A percentile compares a stretch with the other conserved stretches of the same genome.
Evolutionary conservation across 2,888 invertebrate species (phyloP).

Genomic region (Synanthedon formicaeformis): DNA sequence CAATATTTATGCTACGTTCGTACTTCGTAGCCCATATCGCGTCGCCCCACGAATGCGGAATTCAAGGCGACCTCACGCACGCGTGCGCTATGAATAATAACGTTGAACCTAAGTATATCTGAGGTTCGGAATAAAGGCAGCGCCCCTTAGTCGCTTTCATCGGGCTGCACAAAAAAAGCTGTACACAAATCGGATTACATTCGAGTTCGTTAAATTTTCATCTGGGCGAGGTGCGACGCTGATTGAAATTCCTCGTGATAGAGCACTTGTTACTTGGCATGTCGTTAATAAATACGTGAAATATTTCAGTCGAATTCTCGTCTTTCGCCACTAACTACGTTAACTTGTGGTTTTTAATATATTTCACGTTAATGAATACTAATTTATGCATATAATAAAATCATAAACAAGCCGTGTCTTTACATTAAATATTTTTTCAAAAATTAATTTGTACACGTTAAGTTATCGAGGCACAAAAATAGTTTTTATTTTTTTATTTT

Average conservation of each 20-base stretch:
- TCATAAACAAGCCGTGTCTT: too few species aligned
- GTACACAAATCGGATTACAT: slow-evolving; percentile 42
- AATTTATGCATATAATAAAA: too few species aligned
- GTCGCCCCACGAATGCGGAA: not conserved
- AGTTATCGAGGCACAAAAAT: too few species aligned
- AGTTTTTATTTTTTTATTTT: too few species aligned
- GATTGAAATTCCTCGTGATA: slow-evolving; percentile 27
- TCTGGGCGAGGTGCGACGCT: slow-evolving; percentile 22
- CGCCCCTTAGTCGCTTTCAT: not conserved
- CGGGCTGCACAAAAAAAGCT: slow-evolving; percentile 17
- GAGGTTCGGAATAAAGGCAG: not conserved
- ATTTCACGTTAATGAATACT: too few species aligned
- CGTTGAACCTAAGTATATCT: not conserved
- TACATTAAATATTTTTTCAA: too few species aligned
- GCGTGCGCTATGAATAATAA: not conserved
- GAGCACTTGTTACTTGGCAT: not conserved
- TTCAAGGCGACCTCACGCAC: not conserved
- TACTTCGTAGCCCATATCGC: not conserved
- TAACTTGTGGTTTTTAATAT: too few species aligned
- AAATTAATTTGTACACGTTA: too few species aligned
- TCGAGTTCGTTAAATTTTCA: slow-evolving; percentile 51
- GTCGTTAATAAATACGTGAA: too few species aligned
- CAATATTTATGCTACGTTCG: too few species aligned
- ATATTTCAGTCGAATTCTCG: too few species aligned
- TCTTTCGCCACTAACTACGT: too few species aligned